Evolutionary conservation across 2,113 vertebrate genomes (phyloP).

Genomic region (Istiophorus platypterus): DNA sequence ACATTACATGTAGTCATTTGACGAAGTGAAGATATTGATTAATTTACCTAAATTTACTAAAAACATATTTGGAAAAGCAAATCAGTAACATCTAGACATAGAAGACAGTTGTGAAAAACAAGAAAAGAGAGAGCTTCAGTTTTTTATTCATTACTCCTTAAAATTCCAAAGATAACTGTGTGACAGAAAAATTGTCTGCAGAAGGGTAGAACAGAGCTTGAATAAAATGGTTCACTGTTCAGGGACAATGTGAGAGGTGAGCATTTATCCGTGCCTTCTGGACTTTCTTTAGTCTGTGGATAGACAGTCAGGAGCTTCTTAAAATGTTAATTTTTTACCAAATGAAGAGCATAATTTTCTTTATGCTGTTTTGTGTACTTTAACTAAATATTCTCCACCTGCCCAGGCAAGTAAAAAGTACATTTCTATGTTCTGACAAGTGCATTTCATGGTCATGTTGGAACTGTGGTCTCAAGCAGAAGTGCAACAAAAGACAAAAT

Average conservation of each 20-base stretch:
- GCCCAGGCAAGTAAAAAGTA: neutral
- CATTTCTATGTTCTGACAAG: neutral
- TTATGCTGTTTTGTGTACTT: too few relatives aligned
- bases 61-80: too few relatives aligned
- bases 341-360: too few relatives aligned
- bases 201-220: neutral
- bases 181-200: neutral
- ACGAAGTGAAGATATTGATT: too few relatives aligned
- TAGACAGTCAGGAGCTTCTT: too few relatives aligned
- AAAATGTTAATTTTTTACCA: too few relatives aligned
- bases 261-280: conserved; percentile 12
- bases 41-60: too few relatives aligned
- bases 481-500: conserved; percentile 1
- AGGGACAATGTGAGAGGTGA: neutral
- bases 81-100: too few relatives aligned
- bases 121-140: too few relatives aligned
- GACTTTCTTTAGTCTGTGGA: conserved; percentile 2
- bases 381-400: neutral
- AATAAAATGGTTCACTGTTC: neutral
- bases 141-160: neutral
- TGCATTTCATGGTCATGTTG: neutral
- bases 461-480: neutral
- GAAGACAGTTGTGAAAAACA: too few relatives aligned
- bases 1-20: too few relatives aligned
- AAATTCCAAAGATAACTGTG: neutral